A percentile compares a stretch with the other conserved stretches of the same genome.
Evolutionary conservation across 2,888 invertebrate genomes (phyloP).

Genomic region (Exephanes ischioxanthus): DNA sequence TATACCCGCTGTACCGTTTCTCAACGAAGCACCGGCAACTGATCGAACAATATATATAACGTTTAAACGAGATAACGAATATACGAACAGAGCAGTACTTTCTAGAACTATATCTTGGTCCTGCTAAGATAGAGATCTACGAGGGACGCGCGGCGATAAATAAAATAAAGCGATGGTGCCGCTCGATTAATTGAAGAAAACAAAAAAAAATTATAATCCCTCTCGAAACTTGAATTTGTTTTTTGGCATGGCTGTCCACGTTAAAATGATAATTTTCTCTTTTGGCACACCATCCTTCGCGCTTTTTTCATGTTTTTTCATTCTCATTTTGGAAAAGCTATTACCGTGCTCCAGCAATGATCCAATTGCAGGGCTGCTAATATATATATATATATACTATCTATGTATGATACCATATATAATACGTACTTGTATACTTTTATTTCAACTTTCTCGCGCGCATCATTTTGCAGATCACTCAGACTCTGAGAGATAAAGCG

Average conservation of each 20-base stretch:
- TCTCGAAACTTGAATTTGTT: constrained; percentile 17
- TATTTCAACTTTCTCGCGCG: constrained; percentile 43
- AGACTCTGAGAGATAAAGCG: constrained; percentile 64
- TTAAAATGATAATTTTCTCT: constrained; percentile 29
- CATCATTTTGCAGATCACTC: constrained; percentile 56
- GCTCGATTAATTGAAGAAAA: constrained; percentile 5
- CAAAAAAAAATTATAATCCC: constrained; percentile 7
- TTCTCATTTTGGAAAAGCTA: constrained; percentile 62
- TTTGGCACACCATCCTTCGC: constrained; percentile 62
- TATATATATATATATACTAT: constrained; percentile 40
- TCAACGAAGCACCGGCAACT: constrained; percentile 60
- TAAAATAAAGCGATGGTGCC: constrained; percentile 48
- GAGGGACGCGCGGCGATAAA: constrained; percentile 36
- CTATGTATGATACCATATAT: constrained; percentile 30
- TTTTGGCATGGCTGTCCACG: constrained; percentile 43
- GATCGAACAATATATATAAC: constrained; percentile 13
- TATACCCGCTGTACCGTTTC: constrained; percentile 47
- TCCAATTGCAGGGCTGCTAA: constrained; percentile 57
- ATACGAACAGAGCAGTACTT: constrained; percentile 5
- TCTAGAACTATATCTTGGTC: constrained; percentile 60
- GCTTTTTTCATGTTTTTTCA: constrained; percentile 10
- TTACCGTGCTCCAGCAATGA: constrained; percentile 66
- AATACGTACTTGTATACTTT: constrained; percentile 33
- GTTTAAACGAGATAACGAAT: constrained; percentile 19
- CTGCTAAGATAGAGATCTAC: constrained; percentile 63